These are phyloP conservation scores for Beroe forskalii DNA, from an alignment of 37 sponge, comb jelly and placozoan genomes.

Conservation along the genomic window DNA sequence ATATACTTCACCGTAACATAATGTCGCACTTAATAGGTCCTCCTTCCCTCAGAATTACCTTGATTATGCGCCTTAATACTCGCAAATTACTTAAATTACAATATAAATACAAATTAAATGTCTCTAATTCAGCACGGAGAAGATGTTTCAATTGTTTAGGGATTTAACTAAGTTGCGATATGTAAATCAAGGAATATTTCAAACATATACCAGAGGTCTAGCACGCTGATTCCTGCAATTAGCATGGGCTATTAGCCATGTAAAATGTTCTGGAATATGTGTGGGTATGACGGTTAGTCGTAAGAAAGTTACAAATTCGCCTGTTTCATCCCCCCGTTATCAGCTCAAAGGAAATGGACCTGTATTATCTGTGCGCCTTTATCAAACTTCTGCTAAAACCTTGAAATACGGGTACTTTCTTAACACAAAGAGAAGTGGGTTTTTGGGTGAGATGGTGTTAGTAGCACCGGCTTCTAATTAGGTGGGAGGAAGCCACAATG, in stretches of 20 bases:
- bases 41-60: not conserved
- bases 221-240: not conserved
- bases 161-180: not conserved
- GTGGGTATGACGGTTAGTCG: not conserved
- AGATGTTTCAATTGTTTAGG: not conserved
- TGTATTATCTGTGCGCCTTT: no score
- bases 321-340: not conserved
- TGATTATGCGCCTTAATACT: not conserved
- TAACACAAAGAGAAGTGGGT: no score
- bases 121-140: not conserved
- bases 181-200: not conserved
- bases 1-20: not conserved
- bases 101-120: not conserved
- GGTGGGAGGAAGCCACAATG: no score
- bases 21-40: not conserved
- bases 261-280: not conserved
- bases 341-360: not conserved
- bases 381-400: no score
- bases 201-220: not conserved
- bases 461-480: no score
- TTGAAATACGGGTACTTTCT: no score
- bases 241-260: not conserved
- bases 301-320: not conserved
- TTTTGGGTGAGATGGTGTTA: no score
- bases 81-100: not conserved